phyloP scores from a whole-genome alignment of 2,797 vertebrate genomes.

The Arctocebus calabarensis region DNA sequence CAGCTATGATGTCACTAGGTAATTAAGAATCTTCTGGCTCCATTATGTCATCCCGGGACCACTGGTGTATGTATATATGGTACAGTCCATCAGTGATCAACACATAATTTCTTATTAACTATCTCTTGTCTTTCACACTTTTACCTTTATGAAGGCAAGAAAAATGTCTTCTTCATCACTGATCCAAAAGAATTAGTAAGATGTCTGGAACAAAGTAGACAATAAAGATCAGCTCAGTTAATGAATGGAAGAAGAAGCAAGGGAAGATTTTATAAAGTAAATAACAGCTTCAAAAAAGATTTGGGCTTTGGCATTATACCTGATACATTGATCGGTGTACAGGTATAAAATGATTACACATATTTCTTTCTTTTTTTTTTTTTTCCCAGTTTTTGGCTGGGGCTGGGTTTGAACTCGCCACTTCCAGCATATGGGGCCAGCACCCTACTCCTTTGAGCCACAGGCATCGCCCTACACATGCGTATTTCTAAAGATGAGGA shows the following conservation, averaged over 20 bases:
- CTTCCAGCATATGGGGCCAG: too few species aligned
- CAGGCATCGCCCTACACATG: not conserved
- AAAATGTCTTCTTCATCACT: slow-evolving; percentile 1
- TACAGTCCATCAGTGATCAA: not conserved
- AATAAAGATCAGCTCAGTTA: slow-evolving; percentile 23
- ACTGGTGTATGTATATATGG: not conserved
- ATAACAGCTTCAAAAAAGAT: slow-evolving; percentile 15
- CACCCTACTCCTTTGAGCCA: too few species aligned
- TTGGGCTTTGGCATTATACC: slow-evolving; percentile 26
- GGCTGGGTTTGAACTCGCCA: too few species aligned
- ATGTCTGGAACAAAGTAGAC: not conserved
- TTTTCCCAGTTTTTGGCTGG: too few species aligned
- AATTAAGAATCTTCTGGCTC: not conserved
- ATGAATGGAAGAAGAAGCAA: not conserved
- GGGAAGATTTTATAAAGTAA: not conserved
- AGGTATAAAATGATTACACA: not conserved
- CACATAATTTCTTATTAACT: not conserved
- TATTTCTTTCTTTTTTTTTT: not conserved
- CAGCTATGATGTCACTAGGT: not conserved
- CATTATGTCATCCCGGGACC: not conserved
- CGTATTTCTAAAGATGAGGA: slow-evolving; percentile 5
- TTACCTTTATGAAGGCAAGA: slow-evolving; percentile 24
- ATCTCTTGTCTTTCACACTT: not conserved
- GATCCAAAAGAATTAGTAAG: slow-evolving; percentile 15
- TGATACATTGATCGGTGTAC: not conserved